phyloP scores from a whole-genome alignment of 2,888 invertebrate genomes.

The Proisotoma minuta region DNA sequence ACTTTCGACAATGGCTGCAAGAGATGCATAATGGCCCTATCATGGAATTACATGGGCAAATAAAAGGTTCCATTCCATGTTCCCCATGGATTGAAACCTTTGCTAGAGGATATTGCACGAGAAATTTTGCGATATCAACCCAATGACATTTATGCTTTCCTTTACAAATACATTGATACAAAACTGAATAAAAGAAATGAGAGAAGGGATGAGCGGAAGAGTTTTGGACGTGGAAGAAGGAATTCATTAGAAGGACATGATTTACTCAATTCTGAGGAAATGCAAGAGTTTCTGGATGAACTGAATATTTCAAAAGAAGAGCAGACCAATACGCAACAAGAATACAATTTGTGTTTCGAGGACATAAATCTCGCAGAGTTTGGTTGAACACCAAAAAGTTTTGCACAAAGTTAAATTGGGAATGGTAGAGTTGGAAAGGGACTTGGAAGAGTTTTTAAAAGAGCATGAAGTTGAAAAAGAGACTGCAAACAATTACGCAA shows the following conservation, averaged over 20 bases:
- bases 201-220: background rate
- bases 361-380: constrained; percentile 26
- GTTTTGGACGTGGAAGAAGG: background rate
- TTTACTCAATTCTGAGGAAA: constrained; percentile 24
- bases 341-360: constrained; percentile 25
- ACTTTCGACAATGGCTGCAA: too few species aligned
- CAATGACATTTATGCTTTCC: constrained; percentile 38
- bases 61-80: constrained; percentile 44
- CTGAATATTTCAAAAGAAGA: constrained; percentile 23
- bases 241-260: constrained; percentile 27
- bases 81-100: constrained; percentile 39
- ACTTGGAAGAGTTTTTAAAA: too few species aligned
- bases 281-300: constrained; percentile 29
- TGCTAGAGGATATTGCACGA: constrained; percentile 43
- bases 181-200: constrained; percentile 25
- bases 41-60: constrained; percentile 43
- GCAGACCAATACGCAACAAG: constrained; percentile 25
- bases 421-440: too few species aligned
- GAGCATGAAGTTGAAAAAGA: too few species aligned
- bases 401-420: too few species aligned
- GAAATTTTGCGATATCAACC: constrained; percentile 41
- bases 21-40: constrained; percentile 44
- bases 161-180: constrained; percentile 32
- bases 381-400: too few species aligned
- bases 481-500: too few species aligned